A percentile compares a stretch with the other conserved stretches of the same genome.
Evolutionary conservation across 2,888 invertebrate genomes (phyloP).

Genomic region (Chymomyza caudatula): DNA sequence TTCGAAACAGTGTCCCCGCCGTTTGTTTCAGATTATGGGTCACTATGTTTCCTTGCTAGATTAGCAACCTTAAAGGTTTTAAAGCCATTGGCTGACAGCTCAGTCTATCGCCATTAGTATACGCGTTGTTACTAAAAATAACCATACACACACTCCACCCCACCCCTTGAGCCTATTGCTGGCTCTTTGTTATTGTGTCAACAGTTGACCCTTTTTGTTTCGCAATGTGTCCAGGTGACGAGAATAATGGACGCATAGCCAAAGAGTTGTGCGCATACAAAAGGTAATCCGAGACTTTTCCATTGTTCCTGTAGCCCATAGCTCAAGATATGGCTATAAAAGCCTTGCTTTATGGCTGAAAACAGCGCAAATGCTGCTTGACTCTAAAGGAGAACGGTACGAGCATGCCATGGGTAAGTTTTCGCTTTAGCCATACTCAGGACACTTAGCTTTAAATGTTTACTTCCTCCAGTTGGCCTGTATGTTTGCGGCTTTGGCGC

Average conservation of each 20-base stretch:
- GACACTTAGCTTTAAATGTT: not conserved
- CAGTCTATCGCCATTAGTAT: not conserved
- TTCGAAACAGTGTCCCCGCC: not conserved
- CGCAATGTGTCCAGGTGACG: conserved; percentile 61
- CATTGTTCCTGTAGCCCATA: conserved; percentile 31
- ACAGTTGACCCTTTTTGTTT: conserved; percentile 55
- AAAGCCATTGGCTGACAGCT: not conserved
- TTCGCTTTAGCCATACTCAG: not conserved
- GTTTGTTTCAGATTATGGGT: conserved; percentile 52
- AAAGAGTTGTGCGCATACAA: conserved; percentile 38
- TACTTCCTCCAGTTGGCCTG: conserved; percentile 34
- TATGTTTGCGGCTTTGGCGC: conserved; percentile 52
- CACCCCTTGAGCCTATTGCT: not conserved
- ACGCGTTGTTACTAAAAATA: conserved; percentile 23
- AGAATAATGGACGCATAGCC: conserved; percentile 48
- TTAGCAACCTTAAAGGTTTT: not conserved
- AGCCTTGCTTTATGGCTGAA: conserved; percentile 9
- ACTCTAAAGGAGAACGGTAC: conserved; percentile 38
- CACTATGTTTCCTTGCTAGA: conserved; percentile 51
- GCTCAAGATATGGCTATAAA: conserved; percentile 52
- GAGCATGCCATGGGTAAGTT: conserved; percentile 65
- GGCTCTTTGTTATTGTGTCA: conserved; percentile 59
- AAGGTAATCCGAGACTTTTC: conserved; percentile 64
- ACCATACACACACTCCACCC: conserved; percentile 28
- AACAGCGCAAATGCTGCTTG: conserved; percentile 41